Conservation (phyloP, 2,113 vertebrate genomes). For the Alouatta palliata region DNA sequence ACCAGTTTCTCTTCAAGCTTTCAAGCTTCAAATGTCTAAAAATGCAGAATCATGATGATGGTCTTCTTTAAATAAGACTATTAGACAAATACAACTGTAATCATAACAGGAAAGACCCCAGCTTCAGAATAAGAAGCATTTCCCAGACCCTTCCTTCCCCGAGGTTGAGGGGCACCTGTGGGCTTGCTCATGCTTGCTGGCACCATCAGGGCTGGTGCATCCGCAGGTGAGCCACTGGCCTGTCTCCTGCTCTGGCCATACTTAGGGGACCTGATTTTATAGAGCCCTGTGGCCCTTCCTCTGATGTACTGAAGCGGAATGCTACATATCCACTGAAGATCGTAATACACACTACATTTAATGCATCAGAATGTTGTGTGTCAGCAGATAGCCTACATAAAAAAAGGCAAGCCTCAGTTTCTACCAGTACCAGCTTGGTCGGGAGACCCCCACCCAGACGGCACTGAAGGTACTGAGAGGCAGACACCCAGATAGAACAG, state of each 20-base stretch:
- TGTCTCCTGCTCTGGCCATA: not conserved
- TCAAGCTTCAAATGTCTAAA: not conserved
- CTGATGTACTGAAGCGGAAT: not conserved
- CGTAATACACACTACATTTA: not conserved
- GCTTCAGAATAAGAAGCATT: not conserved
- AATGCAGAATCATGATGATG: not conserved
- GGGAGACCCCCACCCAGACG: too few species aligned
- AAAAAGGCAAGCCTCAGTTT: not conserved
- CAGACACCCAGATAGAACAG: too few species aligned
- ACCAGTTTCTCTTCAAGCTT: not conserved
- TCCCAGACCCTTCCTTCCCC: not conserved
- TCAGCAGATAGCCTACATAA: not conserved
- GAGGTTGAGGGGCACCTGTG: not conserved
- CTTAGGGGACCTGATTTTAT: not conserved
- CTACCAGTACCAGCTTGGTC: too few species aligned
- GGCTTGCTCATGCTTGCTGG: not conserved
- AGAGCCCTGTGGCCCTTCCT: not conserved
- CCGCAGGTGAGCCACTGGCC: rapidly evolving
- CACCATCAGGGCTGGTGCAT: not conserved
- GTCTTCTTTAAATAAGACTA: slow-evolving; percentile 2
- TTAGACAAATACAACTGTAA: not conserved
- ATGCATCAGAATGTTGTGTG: not conserved
- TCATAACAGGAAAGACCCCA: not conserved
- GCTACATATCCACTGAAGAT: not conserved
- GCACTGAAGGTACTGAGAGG: too few species aligned